Conservation (phyloP, 2,888 invertebrate genomes). For the Macrophya alboannulata region DNA sequence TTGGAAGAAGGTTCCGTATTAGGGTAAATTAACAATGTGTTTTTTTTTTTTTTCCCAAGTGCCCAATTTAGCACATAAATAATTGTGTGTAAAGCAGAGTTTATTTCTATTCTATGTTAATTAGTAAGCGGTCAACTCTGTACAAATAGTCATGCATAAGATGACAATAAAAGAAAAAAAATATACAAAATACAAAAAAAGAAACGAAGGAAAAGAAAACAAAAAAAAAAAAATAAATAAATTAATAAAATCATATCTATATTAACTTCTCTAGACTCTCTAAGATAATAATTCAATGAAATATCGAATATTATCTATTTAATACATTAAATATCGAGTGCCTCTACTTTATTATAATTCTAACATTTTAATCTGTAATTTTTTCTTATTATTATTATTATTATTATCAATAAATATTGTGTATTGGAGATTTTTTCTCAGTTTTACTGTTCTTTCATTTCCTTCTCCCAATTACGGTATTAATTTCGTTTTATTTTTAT, state of each 20-base stretch:
- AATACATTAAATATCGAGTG: constrained; percentile 34
- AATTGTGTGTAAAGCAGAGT: neutral
- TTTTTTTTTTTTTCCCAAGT: neutral
- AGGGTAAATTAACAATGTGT: neutral
- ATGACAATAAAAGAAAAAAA: neutral
- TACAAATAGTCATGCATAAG: constrained; percentile 18
- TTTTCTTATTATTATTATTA: constrained; percentile 67
- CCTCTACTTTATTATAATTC: constrained; percentile 36
- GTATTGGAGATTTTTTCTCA: constrained; percentile 70
- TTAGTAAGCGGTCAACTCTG: neutral
- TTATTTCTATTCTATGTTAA: constrained; percentile 6
- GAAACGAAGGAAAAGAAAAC: neutral
- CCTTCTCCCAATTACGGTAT: constrained; percentile 69
- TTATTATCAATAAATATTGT: constrained; percentile 79
- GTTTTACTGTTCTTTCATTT: constrained; percentile 73
- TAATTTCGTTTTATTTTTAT: constrained; percentile 18
- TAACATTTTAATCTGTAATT: constrained; percentile 59
- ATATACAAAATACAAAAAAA: neutral
- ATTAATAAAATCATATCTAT: neutral
- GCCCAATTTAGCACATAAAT: neutral
- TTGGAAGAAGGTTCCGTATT: neutral
- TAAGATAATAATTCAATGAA: constrained; percentile 39
- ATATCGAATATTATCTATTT: constrained; percentile 39
- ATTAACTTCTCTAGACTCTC: constrained; percentile 36
- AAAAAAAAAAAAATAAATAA: neutral